phyloP scores from a whole-genome alignment of 2,888 invertebrate species.

The Acleris literana region DNA sequence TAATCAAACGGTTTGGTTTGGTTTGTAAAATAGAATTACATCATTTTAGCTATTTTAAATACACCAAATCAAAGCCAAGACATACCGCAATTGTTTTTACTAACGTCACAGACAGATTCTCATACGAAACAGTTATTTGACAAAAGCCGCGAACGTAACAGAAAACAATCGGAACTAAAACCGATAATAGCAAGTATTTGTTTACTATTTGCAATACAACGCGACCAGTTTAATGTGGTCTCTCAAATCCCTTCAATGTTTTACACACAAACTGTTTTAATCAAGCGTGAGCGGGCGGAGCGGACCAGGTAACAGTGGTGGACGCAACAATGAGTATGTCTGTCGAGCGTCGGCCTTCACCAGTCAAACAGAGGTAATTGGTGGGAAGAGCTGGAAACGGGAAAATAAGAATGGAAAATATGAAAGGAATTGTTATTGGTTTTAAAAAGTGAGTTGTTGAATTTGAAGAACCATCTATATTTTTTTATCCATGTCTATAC shows the following conservation, averaged over 20 bases:
- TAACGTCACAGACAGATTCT: background rate
- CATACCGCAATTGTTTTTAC: background rate
- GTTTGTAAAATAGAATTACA: too few relatives aligned
- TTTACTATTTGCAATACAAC: background rate
- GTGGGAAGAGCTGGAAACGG: background rate
- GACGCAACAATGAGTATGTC: slow-evolving; percentile 16
- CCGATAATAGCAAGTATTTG: slow-evolving; percentile 1
- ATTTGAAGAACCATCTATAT: too few relatives aligned
- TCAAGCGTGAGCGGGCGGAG: slow-evolving; percentile 4
- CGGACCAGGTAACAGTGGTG: slow-evolving; percentile 10
- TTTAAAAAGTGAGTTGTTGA: background rate
- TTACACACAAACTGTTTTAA: slow-evolving; percentile 10
- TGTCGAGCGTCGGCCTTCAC: background rate
- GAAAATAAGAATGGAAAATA: background rate
- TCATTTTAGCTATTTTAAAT: too few relatives aligned
- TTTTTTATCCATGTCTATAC: too few relatives aligned
- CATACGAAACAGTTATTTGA: background rate
- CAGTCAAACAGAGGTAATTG: slow-evolving; percentile 15
- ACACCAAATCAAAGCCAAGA: too few relatives aligned
- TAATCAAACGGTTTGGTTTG: too few relatives aligned
- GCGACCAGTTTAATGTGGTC: slow-evolving; percentile 12
- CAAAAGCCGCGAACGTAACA: background rate
- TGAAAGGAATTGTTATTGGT: background rate
- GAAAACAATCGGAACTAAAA: slow-evolving; percentile 2
- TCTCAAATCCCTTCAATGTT: background rate